Evolutionary conservation across 2,113 vertebrate species (phyloP).

Genomic region (Platysteira castanea): DNA sequence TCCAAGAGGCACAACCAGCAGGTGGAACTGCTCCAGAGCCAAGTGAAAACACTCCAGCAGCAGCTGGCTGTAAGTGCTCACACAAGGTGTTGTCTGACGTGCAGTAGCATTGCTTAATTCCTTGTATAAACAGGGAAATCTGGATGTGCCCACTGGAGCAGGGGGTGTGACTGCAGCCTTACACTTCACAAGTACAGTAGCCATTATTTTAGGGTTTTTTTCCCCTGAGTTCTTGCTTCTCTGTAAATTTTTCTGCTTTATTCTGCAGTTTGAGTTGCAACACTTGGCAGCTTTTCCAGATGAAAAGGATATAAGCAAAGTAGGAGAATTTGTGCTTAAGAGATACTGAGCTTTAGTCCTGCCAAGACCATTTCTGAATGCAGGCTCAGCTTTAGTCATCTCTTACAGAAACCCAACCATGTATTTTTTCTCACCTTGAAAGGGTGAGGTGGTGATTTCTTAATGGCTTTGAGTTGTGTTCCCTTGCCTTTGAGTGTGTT

Average conservation of each 20-base stretch:
- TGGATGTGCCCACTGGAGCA: not conserved
- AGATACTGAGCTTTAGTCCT: fast-evolving
- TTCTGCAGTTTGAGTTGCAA: not conserved
- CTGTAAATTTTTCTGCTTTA: not conserved
- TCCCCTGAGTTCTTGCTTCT: not conserved
- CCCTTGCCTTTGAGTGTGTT: not conserved
- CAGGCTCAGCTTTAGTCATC: not conserved
- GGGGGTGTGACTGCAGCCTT: not conserved
- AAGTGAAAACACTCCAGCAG: constrained; percentile 88
- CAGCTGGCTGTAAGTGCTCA: constrained; percentile 89
- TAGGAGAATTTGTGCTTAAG: not conserved
- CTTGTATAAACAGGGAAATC: not conserved
- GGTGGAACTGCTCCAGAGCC: constrained; percentile 84
- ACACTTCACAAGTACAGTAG: fast-evolving
- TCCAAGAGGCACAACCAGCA: constrained; percentile 87
- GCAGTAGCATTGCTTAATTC: not conserved
- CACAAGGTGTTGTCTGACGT: not conserved
- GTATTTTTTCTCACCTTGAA: not conserved
- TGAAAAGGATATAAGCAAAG: not conserved
- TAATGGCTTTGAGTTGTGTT: not conserved
- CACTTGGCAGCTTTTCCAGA: not conserved
- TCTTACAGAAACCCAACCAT: not conserved
- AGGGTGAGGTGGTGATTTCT: not conserved
- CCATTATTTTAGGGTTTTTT: not conserved
- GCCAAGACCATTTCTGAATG: not conserved